Base-by-base conservation (phyloP, 2,888 invertebrate genomes). In the Argynnis bischoffii region DNA sequence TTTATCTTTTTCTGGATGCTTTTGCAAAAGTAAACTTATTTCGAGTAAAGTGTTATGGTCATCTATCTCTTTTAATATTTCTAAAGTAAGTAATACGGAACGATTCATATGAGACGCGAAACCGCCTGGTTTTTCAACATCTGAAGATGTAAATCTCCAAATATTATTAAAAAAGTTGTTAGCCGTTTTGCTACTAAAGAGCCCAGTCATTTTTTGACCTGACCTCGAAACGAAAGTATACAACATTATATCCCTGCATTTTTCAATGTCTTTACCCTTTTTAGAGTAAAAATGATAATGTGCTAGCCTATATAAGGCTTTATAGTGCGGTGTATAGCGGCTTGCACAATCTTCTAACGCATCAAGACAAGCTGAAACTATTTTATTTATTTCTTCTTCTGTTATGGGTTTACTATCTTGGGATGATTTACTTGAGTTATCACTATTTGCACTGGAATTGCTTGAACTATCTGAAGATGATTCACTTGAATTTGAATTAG, bases 151-250 rank as follows among this genome's bases (percentile, higher is more conserved):
- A 82, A 98, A 97, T 75, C 98, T 94, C 98, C 98, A 99, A 67
- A 99, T 96, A 59, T 98, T 97, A 89, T 98, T 97, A 78, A 98
- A 98, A 80, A 98, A 97, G 85, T 98, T 98, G 21, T 94, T 95
- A 64, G 94, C 94, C 85, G 96, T 98, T 63, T 97, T 93, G 77
- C 98, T 98, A 50, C 95, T 94, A 83, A 98, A 99, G 15, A 99
- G 91, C 13, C 98, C 98, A 75, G 94, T 95, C 61, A 97, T 94
- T 72, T 95, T 94, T 81, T 95, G 94, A 15, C 94, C 94, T 60
- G 94, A 89, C 74, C 94, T 94, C 55, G 95, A 95, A 63, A 93
- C 94, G 75, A 96, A 96, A 70, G 94, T 95, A 0, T 95, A 94
- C 48, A 97, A 81, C 79, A 97, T 91, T 0, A 97, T 88, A 78